Evolutionary conservation across 23 tunicate genomes (phyloP).

Genomic region (Pegea sp.): DNA sequence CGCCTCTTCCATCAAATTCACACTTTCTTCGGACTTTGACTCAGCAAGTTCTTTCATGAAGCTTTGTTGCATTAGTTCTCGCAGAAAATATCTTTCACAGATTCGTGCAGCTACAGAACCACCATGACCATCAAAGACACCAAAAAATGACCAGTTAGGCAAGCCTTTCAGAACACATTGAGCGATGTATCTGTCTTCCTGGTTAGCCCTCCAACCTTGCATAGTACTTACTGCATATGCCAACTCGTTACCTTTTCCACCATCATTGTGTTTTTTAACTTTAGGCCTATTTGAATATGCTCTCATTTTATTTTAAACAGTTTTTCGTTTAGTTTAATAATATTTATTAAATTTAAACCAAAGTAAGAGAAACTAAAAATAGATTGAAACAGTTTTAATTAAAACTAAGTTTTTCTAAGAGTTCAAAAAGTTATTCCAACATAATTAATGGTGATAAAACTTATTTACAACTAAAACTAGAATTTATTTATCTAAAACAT

Average conservation of each 20-base stretch:
- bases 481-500: too few species aligned
- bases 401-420: too few species aligned
- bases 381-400: too few species aligned
- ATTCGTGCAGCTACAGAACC: conserved; percentile 79
- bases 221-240: conserved; percentile 64
- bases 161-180: conserved; percentile 18
- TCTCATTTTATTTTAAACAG: conserved; percentile 29
- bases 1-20: conserved; percentile 23
- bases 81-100: conserved; percentile 41
- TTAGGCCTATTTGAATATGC: conserved; percentile 87
- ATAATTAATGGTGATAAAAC: too few species aligned
- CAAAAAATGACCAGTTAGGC: conserved; percentile 91
- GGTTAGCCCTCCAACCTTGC: conserved; percentile 98
- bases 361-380: too few species aligned
- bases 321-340: too few species aligned
- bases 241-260: conserved; percentile 31
- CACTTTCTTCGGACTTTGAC: conserved; percentile 10
- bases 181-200: conserved; percentile 93
- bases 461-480: too few species aligned
- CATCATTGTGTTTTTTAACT: conserved; percentile 56
- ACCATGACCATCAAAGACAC: conserved; percentile 99
- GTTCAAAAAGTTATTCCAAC: too few species aligned
- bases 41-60: conserved; percentile 28
- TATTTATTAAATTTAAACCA: too few species aligned
- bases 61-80: conserved; percentile 26